A percentile compares a stretch with the other conserved stretches of the same genome.
phyloP scores from a whole-genome alignment of 2,113 vertebrate genomes.

The Ptilonorhynchus violaceus region DNA sequence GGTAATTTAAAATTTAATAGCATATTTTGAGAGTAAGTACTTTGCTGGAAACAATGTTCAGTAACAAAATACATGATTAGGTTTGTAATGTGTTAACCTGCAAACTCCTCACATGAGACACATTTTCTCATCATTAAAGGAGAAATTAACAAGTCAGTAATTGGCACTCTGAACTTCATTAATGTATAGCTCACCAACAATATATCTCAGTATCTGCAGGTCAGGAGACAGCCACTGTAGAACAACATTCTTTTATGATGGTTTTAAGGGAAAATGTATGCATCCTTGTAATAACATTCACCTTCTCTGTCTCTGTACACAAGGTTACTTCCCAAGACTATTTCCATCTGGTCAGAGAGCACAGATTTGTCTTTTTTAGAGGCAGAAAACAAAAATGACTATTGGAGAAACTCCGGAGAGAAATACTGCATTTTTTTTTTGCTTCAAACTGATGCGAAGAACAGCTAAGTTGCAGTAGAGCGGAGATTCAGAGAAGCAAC shows the following conservation, averaged over 20 bases:
- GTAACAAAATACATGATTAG: background rate
- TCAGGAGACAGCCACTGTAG: background rate
- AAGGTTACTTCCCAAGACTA: background rate
- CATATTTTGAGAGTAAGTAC: background rate
- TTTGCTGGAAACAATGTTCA: background rate
- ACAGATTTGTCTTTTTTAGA: background rate
- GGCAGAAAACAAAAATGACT: background rate
- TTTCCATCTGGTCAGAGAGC: background rate
- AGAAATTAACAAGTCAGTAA: slow-evolving; percentile 11
- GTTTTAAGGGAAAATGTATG: background rate
- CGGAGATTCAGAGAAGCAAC: background rate
- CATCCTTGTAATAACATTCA: background rate
- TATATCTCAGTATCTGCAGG: background rate
- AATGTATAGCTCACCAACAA: background rate
- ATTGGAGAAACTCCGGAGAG: background rate
- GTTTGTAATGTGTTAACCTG: background rate
- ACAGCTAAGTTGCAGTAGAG: background rate
- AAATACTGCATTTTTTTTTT: background rate
- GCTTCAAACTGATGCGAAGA: background rate
- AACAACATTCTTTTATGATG: background rate
- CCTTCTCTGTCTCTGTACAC: background rate
- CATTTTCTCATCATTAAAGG: background rate
- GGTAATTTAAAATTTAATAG: slow-evolving; percentile 8
- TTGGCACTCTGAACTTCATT: background rate
- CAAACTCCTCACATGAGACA: background rate